Conservation (phyloP, 2,888 invertebrate genomes). For the Leptinotarsa tumamoca region DNA sequence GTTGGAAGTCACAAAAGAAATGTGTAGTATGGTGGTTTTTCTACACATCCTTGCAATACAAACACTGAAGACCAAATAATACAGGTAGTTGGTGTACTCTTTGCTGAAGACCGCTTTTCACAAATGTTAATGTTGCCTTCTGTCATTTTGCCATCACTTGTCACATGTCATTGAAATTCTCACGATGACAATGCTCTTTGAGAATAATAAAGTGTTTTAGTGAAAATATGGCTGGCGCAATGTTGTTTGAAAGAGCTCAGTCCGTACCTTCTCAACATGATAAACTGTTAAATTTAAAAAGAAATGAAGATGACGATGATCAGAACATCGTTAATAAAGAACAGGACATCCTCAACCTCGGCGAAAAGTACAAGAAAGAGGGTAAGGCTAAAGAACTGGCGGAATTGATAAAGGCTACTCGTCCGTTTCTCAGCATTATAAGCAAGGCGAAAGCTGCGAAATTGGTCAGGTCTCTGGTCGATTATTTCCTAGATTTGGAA, state of each 20-base stretch:
- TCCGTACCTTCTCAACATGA: constrained; percentile 81
- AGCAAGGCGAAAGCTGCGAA: constrained; percentile 99
- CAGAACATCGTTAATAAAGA: constrained; percentile 93
- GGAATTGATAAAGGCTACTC: constrained; percentile 92
- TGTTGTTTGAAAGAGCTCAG: constrained; percentile 88
- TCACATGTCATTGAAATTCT: not conserved
- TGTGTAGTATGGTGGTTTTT: too few species aligned
- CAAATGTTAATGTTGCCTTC: not conserved
- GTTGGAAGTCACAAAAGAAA: too few species aligned
- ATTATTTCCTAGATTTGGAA: constrained; percentile 97
- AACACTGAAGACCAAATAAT: too few species aligned
- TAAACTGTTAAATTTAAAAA: constrained; percentile 83
- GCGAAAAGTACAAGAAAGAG: constrained; percentile 91
- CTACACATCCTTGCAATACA: too few species aligned
- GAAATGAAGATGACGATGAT: constrained; percentile 86
- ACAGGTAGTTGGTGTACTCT: too few species aligned
- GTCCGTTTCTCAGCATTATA: constrained; percentile 94
- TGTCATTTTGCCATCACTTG: constrained; percentile 16
- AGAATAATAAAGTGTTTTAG: constrained; percentile 51
- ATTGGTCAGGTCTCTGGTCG: constrained; percentile 94
- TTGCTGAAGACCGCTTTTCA: too few species aligned
- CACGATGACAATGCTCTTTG: constrained; percentile 66
- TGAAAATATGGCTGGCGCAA: constrained; percentile 86
- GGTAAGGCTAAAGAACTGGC: constrained; percentile 93
- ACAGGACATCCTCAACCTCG: constrained; percentile 92